A percentile compares a stretch with the other conserved stretches of the same genome.
Evolutionary conservation across 2,797 vertebrate genomes (phyloP).

Genomic region (Cryptoblepharus egeriae): DNA sequence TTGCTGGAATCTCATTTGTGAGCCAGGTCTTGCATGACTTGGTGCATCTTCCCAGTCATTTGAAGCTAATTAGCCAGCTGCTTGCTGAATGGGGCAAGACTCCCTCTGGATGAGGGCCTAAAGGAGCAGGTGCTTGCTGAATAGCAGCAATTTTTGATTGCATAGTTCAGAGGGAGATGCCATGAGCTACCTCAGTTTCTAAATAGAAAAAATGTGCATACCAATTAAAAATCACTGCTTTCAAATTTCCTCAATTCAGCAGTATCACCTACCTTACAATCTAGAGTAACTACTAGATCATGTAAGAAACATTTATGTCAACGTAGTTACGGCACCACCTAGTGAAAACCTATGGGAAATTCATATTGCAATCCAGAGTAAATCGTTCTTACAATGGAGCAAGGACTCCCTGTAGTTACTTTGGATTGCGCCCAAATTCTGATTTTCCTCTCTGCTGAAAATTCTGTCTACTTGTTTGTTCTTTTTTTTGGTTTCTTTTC

Average conservation of each 20-base stretch:
- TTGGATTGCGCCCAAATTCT: no score
- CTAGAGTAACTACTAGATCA: no score
- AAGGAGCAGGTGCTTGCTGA: slow-evolving; percentile 14
- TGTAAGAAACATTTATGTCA: no score
- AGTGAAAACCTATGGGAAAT: no score
- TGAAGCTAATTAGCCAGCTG: slow-evolving; percentile 22
- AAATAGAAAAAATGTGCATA: not conserved
- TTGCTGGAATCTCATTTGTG: not conserved
- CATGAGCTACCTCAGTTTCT: not conserved
- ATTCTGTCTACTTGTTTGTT: not conserved
- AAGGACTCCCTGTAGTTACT: no score
- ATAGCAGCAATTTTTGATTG: not conserved
- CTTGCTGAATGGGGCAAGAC: slow-evolving; percentile 24
- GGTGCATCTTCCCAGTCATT: slow-evolving; percentile 11
- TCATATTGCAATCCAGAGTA: no score
- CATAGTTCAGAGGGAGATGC: not conserved
- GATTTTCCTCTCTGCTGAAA: not conserved
- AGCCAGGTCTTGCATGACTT: slow-evolving; percentile 6
- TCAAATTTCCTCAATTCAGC: not conserved
- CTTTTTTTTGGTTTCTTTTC: not conserved
- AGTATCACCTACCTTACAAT: no score
- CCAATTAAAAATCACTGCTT: not conserved
- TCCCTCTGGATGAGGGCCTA: slow-evolving; percentile 22
- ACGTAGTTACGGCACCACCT: no score
- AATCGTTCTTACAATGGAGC: no score